Percentiles rank a stretch among this genome's conserved stretches.
Conservation (phyloP, 1,140 invertebrate species). For the Hermetia illucens region DNA sequence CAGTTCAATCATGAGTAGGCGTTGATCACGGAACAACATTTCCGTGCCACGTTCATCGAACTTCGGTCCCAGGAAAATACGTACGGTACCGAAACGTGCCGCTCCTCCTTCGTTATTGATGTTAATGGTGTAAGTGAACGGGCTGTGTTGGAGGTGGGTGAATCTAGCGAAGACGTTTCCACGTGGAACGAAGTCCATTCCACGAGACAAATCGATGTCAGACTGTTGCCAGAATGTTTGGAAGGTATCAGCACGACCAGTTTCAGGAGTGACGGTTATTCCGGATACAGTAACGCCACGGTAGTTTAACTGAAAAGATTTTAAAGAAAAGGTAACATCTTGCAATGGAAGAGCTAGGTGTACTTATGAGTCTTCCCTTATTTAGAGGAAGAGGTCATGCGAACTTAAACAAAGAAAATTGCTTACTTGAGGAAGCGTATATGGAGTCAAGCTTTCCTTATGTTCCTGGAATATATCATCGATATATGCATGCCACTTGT, state of each 20-base stretch:
- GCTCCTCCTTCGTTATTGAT: slow-evolving; percentile 2
- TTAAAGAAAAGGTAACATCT: not conserved
- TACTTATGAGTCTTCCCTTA: not conserved
- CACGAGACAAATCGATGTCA: slow-evolving; percentile 35
- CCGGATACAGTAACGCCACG: slow-evolving; percentile 22
- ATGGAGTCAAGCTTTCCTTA: slow-evolving; percentile 47
- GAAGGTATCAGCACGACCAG: slow-evolving; percentile 30
- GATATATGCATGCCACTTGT: slow-evolving; percentile 60
- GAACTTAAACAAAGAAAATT: not conserved
- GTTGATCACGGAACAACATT: slow-evolving; percentile 28
- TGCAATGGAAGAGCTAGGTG: not conserved
- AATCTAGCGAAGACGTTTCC: slow-evolving; percentile 32
- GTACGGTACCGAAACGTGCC: slow-evolving; percentile 19
- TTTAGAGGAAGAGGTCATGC: not conserved
- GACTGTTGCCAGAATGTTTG: slow-evolving; percentile 35
- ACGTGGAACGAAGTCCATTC: slow-evolving; percentile 36
- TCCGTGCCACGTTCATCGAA: slow-evolving; percentile 27
- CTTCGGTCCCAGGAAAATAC: slow-evolving; percentile 33
- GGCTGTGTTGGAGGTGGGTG: slow-evolving; percentile 32
- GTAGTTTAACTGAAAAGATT: slow-evolving; percentile 29
- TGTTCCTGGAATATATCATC: slow-evolving; percentile 58
- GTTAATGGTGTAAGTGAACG: slow-evolving; percentile 29
- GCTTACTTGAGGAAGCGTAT: slow-evolving; percentile 25
- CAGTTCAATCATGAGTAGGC: slow-evolving; percentile 31
- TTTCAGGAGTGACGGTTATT: slow-evolving; percentile 23